A percentile compares a stretch with the other conserved stretches of the same genome.
Conservation (phyloP, 2,888 invertebrate genomes). For the Heliconius ismenius region DNA sequence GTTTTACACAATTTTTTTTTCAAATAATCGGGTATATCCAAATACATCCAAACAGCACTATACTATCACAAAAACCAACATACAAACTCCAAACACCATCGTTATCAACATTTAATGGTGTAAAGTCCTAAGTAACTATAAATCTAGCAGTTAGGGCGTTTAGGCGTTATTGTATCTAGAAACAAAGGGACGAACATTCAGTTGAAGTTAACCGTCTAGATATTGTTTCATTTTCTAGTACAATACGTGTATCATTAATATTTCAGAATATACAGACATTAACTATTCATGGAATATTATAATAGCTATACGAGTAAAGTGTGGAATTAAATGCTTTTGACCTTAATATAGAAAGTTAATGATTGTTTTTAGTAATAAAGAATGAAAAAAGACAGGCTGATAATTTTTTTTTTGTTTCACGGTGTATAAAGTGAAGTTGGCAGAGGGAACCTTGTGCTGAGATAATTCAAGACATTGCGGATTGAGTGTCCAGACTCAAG, state of each 20-base stretch:
- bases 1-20: no score
- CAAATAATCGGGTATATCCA: no score
- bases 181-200: conserved; percentile 10
- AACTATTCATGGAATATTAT: not conserved
- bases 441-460: no score
- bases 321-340: not conserved
- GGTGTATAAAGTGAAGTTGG: no score
- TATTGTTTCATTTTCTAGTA: not conserved
- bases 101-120: conserved; percentile 3
- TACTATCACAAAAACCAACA: no score
- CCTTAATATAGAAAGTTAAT: not conserved
- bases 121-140: not conserved
- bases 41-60: no score
- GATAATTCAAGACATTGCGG: no score
- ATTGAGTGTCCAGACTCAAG: no score
- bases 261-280: not conserved
- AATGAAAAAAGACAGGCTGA: no score
- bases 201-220: conserved; percentile 1
- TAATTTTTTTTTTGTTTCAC: no score
- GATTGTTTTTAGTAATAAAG: not conserved
- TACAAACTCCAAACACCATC: not conserved
- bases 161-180: conserved; percentile 25
- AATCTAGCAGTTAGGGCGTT: conserved; percentile 23
- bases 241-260: conserved; percentile 2
- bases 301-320: not conserved